Conservation (phyloP, 2,888 invertebrate species). For the Noctua fimbriata region DNA sequence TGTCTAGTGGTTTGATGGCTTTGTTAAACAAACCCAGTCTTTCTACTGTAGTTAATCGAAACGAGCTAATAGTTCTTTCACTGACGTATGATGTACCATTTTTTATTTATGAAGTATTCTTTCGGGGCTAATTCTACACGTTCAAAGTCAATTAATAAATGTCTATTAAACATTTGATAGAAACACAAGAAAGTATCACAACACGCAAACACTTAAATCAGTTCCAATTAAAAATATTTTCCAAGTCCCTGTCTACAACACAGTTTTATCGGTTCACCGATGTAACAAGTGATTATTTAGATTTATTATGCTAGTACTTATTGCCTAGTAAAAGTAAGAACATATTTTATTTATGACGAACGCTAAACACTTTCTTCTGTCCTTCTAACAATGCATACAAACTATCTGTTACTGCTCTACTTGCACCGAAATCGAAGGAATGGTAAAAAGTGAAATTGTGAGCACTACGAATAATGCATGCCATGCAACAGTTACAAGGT, state of each 20-base stretch:
- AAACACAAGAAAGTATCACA: slow-evolving; percentile 41
- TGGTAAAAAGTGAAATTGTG: slow-evolving; percentile 62
- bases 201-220: slow-evolving; percentile 53
- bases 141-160: slow-evolving; percentile 4
- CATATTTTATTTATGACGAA: slow-evolving; percentile 56
- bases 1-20: background rate
- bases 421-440: slow-evolving; percentile 62
- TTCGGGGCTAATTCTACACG: background rate
- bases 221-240: slow-evolving; percentile 43
- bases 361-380: slow-evolving; percentile 54
- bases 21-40: background rate
- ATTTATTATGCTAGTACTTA: slow-evolving; percentile 35
- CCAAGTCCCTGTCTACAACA: slow-evolving; percentile 27
- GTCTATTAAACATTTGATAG: slow-evolving; percentile 17
- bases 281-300: slow-evolving; percentile 27
- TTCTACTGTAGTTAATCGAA: background rate
- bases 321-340: slow-evolving; percentile 43
- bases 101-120: background rate
- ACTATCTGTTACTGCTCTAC: slow-evolving; percentile 59
- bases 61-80: background rate
- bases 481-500: slow-evolving; percentile 63
- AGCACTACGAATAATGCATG: slow-evolving; percentile 57
- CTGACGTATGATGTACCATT: background rate
- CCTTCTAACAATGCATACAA: slow-evolving; percentile 60
- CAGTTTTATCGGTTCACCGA: slow-evolving; percentile 37